phyloP scores from a whole-genome alignment of 2,888 invertebrate species.

The Lypha dubia region DNA sequence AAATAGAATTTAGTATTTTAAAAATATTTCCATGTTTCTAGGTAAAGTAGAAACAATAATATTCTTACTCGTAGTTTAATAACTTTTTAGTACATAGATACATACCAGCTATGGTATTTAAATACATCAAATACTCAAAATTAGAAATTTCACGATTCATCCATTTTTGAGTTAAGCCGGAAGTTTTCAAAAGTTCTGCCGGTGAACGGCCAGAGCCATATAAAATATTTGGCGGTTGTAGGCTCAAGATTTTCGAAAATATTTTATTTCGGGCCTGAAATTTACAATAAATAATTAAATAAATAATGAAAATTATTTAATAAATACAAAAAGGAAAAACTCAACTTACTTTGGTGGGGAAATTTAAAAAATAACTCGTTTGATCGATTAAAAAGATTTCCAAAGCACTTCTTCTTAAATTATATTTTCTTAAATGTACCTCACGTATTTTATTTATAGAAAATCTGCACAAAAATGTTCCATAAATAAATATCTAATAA shows the following conservation, averaged over 20 bases:
- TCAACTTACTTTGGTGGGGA: constrained; percentile 85
- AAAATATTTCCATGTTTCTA: too few species aligned
- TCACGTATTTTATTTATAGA: constrained; percentile 85
- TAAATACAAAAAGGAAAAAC: not conserved
- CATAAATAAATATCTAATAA: not conserved
- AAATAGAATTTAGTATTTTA: too few species aligned
- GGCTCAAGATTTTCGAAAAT: constrained; percentile 85
- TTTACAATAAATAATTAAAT: constrained; percentile 30
- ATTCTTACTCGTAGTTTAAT: too few species aligned
- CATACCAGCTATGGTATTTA: constrained; percentile 88
- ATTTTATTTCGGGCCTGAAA: constrained; percentile 86
- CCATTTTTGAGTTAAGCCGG: constrained; percentile 87
- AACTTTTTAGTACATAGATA: too few species aligned
- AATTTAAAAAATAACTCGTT: constrained; percentile 87
- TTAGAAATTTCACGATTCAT: constrained; percentile 88
- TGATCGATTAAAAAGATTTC: constrained; percentile 87
- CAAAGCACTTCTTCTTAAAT: constrained; percentile 86
- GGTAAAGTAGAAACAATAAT: too few species aligned
- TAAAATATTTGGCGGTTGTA: constrained; percentile 86
- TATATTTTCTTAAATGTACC: constrained; percentile 87
- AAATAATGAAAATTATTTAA: not conserved
- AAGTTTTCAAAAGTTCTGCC: constrained; percentile 85
- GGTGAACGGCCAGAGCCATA: constrained; percentile 86
- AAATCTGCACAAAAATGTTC: constrained; percentile 78
- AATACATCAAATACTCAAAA: constrained; percentile 90